Base-by-base conservation (phyloP, 2,797 vertebrate genomes). In the Zenarchopterus dispar region DNA sequence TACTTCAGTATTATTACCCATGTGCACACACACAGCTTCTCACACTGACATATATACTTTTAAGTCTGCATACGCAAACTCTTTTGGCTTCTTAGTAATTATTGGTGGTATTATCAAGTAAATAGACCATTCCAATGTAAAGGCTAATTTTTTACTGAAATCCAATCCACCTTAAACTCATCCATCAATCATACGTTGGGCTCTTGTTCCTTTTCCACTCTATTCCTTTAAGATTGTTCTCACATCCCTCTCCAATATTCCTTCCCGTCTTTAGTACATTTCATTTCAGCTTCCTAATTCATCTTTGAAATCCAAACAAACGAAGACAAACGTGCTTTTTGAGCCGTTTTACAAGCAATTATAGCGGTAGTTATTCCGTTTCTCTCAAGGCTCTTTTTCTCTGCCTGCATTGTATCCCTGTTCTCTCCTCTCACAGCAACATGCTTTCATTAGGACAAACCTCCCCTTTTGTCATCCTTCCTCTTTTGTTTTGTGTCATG, bases 401-500 rank as follows among this genome's bases (percentile, higher is more conserved):
- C 56, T 68, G 23, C 1, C 42, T 48, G 23, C 19, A 16, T 71
- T 67, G 53, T 31, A 15, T 57, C 62, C 55, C 8, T 1, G 8
- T 62, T 66, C 62, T 57, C 50, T 66, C 19, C 44, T 67, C 70
- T 70, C 52, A 70, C 56, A 17, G 36, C 60, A 48, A 55, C 71
- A 0, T 71, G 68, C 81, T 85, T 80, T 77, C 68, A 72, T 68
- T 71, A 73, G 52, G 8, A 1, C 62, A 46, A 2, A 16, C 58
- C 55, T 53, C 24, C 18, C 42, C 19, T 23, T 36, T 33, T 57
- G 54, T 21, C 52, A 56, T 63, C 49, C 66, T 82, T 81, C 71
- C 77, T 50, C 68, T 80, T 58, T 76, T 72, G 73, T 75, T 82
- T 84, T 85, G 70, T 77, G 62, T 79, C 90, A 90, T 91, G 89